A percentile compares a stretch with the other conserved stretches of the same genome.
phyloP scores from a whole-genome alignment of 2,888 invertebrate species.

The Tanytarsus gracilentus region DNA sequence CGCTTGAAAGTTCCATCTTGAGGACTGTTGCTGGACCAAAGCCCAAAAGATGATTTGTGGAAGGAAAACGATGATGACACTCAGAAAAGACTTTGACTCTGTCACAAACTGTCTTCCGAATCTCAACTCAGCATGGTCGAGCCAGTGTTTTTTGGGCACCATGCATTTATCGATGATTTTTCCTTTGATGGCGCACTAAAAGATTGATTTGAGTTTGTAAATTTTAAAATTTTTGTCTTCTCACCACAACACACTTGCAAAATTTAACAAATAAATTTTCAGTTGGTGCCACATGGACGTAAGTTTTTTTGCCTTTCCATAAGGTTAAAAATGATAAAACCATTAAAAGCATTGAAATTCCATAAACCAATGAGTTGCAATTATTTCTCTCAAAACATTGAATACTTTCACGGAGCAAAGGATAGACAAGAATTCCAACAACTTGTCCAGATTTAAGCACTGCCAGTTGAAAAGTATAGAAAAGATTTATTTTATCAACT shows the following conservation, averaged over 20 bases:
- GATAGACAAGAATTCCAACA: conserved; percentile 49
- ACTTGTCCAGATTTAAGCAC: conserved; percentile 45
- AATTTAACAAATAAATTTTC: conserved; percentile 8
- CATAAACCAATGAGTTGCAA: conserved; percentile 50
- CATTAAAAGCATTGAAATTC: conserved; percentile 50
- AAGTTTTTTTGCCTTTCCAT: not conserved
- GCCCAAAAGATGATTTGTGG: conserved; percentile 53
- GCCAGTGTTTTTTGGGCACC: no score
- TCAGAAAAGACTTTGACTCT: conserved; percentile 44
- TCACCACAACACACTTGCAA: not conserved
- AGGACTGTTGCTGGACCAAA: conserved; percentile 47
- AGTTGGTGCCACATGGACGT: not conserved
- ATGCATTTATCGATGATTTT: no score
- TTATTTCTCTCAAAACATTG: conserved; percentile 43
- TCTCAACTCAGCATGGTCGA: conserved; percentile 29
- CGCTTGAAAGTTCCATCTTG: conserved; percentile 51
- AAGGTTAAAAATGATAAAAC: conserved; percentile 40
- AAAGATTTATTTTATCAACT: conserved; percentile 45
- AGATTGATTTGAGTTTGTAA: not conserved
- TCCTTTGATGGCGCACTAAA: no score
- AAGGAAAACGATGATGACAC: conserved; percentile 45
- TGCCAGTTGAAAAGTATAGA: conserved; percentile 55
- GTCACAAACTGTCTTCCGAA: conserved; percentile 29
- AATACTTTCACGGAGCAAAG: conserved; percentile 46
- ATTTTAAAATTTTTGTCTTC: conserved; percentile 7